Conservation (phyloP, 2,113 vertebrate species). For the Theristicus caerulescens region DNA sequence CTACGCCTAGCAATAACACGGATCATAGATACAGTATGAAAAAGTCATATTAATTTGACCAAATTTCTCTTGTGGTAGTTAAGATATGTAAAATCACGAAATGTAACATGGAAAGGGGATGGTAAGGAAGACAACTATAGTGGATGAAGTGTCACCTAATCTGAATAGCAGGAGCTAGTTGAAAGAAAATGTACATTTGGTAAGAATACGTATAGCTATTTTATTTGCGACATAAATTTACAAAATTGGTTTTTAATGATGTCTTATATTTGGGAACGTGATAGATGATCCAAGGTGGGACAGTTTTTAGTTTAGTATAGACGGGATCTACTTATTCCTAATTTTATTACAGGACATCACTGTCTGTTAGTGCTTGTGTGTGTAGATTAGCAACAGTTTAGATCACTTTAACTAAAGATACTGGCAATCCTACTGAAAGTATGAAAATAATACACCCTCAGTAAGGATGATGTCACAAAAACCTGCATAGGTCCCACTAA, state of each 20-base stretch:
- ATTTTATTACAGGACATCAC: background rate
- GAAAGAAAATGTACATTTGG: background rate
- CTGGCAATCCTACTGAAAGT: background rate
- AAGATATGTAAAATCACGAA: background rate
- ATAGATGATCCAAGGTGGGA: background rate
- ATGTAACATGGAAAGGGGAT: too few relatives aligned
- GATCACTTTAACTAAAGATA: background rate
- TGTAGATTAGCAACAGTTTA: background rate
- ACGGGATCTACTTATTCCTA: background rate
- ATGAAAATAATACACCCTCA: background rate
- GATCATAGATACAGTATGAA: background rate
- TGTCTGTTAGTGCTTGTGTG: too few relatives aligned
- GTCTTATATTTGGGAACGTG: background rate
- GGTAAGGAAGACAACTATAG: background rate
- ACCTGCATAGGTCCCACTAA: background rate
- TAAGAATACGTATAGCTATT: background rate
- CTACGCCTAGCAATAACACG: background rate
- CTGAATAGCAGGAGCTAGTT: background rate
- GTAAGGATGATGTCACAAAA: background rate
- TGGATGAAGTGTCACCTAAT: background rate
- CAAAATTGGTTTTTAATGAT: background rate
- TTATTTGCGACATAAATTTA: background rate
- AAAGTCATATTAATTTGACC: background rate
- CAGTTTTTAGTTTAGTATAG: background rate
- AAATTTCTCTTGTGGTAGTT: background rate